These are phyloP conservation scores for Sparidentex hasta DNA, from an alignment of 2,797 vertebrate genomes.

Conservation along the genomic window DNA sequence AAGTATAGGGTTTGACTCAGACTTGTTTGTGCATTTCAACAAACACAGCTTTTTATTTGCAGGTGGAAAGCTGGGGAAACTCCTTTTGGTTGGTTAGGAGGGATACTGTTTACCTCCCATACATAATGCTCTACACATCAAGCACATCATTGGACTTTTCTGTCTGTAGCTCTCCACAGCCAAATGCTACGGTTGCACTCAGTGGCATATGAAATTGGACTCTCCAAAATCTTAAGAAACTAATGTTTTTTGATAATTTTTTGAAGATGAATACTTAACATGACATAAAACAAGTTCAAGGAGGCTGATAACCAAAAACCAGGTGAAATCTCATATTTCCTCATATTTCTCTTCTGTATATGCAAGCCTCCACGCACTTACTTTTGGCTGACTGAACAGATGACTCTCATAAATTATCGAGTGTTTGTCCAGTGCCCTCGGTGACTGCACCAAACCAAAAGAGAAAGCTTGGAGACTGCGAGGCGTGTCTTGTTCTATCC, in stretches of 20 bases:
- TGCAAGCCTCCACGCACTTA: background rate
- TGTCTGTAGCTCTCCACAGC: background rate
- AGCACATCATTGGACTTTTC: background rate
- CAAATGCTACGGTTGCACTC: background rate
- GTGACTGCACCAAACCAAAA: conserved; percentile 5
- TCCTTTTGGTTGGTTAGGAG: background rate
- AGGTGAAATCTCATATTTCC: background rate
- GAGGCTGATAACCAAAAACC: background rate
- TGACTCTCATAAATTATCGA: conserved; percentile 43
- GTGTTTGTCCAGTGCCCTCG: conserved; percentile 2
- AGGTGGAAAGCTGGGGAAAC: background rate
- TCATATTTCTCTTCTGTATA: conserved; percentile 23
- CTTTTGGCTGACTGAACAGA: conserved; percentile 43
- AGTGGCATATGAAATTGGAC: background rate
- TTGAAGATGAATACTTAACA: background rate
- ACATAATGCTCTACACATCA: conserved; percentile 1
- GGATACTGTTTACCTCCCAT: background rate
- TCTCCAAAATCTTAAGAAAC: background rate
- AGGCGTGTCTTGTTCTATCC: too few relatives aligned
- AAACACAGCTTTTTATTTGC: background rate
- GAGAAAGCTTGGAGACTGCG: background rate
- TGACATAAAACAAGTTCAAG: background rate
- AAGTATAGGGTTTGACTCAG: background rate
- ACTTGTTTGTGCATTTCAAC: conserved; percentile 5
- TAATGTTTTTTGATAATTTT: background rate